Evolutionary conservation across 2,113 vertebrate species (phyloP).

Genomic region (Phrynosoma blainvillii): DNA sequence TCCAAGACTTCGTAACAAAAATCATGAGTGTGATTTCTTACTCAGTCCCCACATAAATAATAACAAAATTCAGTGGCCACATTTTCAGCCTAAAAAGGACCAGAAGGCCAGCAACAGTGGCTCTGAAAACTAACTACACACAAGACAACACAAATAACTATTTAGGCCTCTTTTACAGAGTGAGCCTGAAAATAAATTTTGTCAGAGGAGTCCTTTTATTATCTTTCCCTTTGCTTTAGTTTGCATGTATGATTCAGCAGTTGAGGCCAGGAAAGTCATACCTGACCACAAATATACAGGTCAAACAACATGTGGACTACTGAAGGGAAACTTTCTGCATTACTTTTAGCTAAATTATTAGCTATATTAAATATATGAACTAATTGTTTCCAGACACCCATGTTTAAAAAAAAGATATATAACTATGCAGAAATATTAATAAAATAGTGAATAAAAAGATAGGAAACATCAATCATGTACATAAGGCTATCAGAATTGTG

Average conservation of each 20-base stretch:
- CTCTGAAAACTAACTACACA: neutral
- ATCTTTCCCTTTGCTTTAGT: neutral
- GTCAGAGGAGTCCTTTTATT: neutral
- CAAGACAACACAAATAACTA: neutral
- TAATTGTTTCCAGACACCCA: neutral
- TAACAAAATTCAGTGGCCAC: neutral
- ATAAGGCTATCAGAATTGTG: neutral
- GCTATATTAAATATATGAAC: neutral
- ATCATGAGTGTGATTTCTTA: too few species aligned
- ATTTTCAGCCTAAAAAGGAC: neutral
- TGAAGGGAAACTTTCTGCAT: neutral
- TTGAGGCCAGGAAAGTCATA: neutral
- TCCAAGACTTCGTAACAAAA: neutral
- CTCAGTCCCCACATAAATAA: too few species aligned
- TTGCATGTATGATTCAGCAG: too few species aligned
- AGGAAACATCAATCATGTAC: neutral
- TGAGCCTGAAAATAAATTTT: neutral
- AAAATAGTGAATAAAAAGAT: accelerated
- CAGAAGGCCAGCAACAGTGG: neutral
- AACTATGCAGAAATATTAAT: neutral
- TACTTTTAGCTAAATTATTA: neutral
- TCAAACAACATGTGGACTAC: neutral
- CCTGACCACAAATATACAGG: neutral
- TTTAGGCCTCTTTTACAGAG: neutral
- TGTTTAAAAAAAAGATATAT: neutral